These are phyloP conservation scores for Drosophila melanica DNA, from an alignment of 1,140 invertebrate species.

Conservation along the genomic window DNA sequence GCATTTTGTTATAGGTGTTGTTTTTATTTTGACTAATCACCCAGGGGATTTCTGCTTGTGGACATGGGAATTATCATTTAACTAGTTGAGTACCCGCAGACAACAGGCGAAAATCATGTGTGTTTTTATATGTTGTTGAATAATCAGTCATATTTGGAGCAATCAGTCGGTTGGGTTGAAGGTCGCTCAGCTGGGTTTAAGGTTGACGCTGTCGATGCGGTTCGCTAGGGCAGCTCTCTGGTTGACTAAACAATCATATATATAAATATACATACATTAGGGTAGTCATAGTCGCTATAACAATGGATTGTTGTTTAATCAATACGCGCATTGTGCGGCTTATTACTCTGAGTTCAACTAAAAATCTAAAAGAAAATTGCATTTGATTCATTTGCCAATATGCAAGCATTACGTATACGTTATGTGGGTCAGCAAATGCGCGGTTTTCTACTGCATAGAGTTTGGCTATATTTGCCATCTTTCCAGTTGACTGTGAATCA, in stretches of 20 bases:
- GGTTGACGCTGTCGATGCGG: conserved; percentile 31
- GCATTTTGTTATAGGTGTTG: conserved; percentile 23
- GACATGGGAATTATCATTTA: conserved; percentile 30
- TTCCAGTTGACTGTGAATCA: conserved; percentile 26
- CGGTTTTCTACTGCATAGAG: neutral
- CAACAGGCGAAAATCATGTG: conserved; percentile 4
- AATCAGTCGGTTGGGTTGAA: conserved; percentile 44
- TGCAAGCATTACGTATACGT: conserved; percentile 42
- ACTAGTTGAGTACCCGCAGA: conserved; percentile 6
- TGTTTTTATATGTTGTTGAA: neutral
- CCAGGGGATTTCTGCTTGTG: conserved; percentile 35
- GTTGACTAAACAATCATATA: conserved; percentile 2
- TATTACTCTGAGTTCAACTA: neutral
- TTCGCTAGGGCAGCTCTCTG: conserved; percentile 1
- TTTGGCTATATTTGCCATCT: neutral
- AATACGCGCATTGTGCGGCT: conserved; percentile 42
- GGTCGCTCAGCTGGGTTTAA: conserved; percentile 41
- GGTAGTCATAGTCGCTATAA: conserved; percentile 43
- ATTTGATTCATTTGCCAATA: conserved; percentile 11
- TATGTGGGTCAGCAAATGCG: conserved; percentile 31
- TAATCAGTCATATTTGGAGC: conserved; percentile 30
- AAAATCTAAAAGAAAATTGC: conserved; percentile 28
- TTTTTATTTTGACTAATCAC: conserved; percentile 49
- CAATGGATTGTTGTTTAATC: conserved; percentile 54
- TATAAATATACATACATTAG: neutral